Percentiles rank a stretch among this genome's conserved stretches.
Conservation (phyloP, 1,140 invertebrate species). For the Trigoniulus corallinus region DNA sequence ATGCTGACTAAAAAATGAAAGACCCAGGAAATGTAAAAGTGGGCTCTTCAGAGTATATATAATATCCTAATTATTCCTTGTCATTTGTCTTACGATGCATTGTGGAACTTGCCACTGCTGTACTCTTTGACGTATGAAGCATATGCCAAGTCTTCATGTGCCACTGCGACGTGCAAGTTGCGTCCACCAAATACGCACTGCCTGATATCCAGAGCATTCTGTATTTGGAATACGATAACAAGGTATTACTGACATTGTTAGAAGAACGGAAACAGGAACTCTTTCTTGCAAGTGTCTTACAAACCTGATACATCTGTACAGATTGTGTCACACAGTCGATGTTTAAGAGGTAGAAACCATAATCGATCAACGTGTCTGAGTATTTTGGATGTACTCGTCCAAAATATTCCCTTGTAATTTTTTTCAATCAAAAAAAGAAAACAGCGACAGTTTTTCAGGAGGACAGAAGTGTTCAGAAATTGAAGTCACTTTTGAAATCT, state of each 20-base stretch:
- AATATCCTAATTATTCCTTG: background rate
- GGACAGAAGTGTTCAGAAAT: background rate
- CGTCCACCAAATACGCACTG: slow-evolving; percentile 58
- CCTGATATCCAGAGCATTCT: slow-evolving; percentile 57
- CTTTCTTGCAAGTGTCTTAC: background rate
- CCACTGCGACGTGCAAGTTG: slow-evolving; percentile 70
- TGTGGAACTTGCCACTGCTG: slow-evolving; percentile 62
- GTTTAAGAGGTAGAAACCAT: slow-evolving; percentile 77
- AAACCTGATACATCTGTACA: slow-evolving; percentile 61
- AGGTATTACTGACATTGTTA: background rate
- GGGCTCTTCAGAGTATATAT: background rate
- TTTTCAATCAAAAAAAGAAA: slow-evolving; percentile 11
- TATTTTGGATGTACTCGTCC: slow-evolving; percentile 55
- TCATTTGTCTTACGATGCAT: slow-evolving; percentile 38
- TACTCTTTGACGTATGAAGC: slow-evolving; percentile 83
- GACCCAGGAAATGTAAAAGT: background rate
- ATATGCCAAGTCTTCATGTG: slow-evolving; percentile 79
- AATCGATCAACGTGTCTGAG: slow-evolving; percentile 65
- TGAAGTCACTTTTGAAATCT: background rate
- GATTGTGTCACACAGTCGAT: slow-evolving; percentile 66
- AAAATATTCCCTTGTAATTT: slow-evolving; percentile 45
- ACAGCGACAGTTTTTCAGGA: background rate
- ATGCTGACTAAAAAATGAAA: slow-evolving; percentile 40
- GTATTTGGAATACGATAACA: slow-evolving; percentile 10
- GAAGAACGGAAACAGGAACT: too few relatives aligned